Conservation (phyloP, 2,113 vertebrate species). For the Echinops telfairi region DNA sequence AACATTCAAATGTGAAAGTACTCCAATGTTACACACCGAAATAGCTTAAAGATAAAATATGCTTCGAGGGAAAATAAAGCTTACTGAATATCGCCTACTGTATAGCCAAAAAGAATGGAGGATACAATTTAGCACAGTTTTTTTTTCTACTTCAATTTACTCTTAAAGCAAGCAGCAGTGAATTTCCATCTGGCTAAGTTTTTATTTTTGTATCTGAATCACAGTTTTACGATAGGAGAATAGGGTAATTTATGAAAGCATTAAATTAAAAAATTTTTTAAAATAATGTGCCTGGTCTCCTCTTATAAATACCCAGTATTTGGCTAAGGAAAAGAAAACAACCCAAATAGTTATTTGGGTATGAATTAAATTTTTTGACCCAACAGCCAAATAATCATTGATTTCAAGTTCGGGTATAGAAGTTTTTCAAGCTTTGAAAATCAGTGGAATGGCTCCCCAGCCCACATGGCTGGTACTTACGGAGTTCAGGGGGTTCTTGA, state of each 20-base stretch:
- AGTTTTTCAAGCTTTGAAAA: slow-evolving; percentile 46
- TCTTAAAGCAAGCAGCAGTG: slow-evolving; percentile 81
- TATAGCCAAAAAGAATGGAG: slow-evolving; percentile 58
- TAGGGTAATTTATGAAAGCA: slow-evolving; percentile 82
- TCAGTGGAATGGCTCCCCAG: background rate
- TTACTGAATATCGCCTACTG: slow-evolving; percentile 37
- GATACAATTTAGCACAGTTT: slow-evolving; percentile 61
- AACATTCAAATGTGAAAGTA: slow-evolving; percentile 41
- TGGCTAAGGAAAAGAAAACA: background rate
- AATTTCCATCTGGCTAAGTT: slow-evolving; percentile 83
- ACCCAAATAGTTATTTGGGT: background rate
- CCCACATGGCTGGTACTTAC: background rate
- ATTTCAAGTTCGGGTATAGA: background rate
- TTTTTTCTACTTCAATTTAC: slow-evolving; percentile 72
- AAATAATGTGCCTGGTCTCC: slow-evolving; percentile 38
- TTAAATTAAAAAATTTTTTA: slow-evolving; percentile 84
- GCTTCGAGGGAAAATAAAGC: slow-evolving; percentile 59
- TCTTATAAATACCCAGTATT: background rate
- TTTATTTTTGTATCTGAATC: slow-evolving; percentile 85
- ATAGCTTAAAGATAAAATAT: slow-evolving; percentile 57
- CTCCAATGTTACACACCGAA: slow-evolving; percentile 50
- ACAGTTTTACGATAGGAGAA: slow-evolving; percentile 82
- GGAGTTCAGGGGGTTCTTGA: background rate
- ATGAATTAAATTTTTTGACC: background rate
- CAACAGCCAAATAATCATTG: background rate